Base-by-base conservation (phyloP, 2,888 invertebrate species). In the Protodeltote pygarga region DNA sequence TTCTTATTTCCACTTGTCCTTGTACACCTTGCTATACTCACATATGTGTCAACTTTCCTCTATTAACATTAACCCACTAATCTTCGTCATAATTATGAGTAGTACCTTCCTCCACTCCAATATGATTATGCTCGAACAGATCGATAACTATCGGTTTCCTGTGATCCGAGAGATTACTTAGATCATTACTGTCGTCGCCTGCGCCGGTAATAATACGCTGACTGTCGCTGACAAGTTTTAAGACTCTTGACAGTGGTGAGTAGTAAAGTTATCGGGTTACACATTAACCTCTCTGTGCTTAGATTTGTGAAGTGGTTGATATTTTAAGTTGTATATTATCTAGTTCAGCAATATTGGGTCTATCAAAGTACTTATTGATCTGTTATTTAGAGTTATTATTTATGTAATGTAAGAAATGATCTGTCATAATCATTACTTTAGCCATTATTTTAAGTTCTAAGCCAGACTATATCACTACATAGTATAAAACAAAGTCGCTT, bases 131-230 rank as follows among this genome's bases (percentile, higher is more conserved):
- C 31, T 34, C 42, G 41, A 35, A 44, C 50, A 49, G 25, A 42
- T 57, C 49, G 34, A 53, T 63, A 63, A 63, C 25, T 53, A 33
- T 34, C 38, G n/a, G 45, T 37, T 64, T 49, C 68, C 59, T 59
- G 46, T 39, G 20, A 16, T 8, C 17, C 29, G 21, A 24, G 10
- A 32, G 31, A 57, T 57, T 13, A 47, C 38, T 49, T 47, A 37
- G 28, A 55, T 52, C 33, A 59, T 63, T 54, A 49, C 59, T 59
- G 64, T 63, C 67, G 8, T 28, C 41, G 5, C 24, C 20, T 34
- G 41, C 34, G 27, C 24, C 0, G n/a, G 24, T 67, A 59, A 63
- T 67, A 29, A 47, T 25, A 52, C 24, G 38, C 42, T 54, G 50
- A 49, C 57, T 57, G 31, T 49, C 24, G 38, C 42, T 54, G 50